These are phyloP conservation scores for Metopia argyrocephala DNA, from an alignment of 2,888 invertebrate genomes.

Conservation along the genomic window DNA sequence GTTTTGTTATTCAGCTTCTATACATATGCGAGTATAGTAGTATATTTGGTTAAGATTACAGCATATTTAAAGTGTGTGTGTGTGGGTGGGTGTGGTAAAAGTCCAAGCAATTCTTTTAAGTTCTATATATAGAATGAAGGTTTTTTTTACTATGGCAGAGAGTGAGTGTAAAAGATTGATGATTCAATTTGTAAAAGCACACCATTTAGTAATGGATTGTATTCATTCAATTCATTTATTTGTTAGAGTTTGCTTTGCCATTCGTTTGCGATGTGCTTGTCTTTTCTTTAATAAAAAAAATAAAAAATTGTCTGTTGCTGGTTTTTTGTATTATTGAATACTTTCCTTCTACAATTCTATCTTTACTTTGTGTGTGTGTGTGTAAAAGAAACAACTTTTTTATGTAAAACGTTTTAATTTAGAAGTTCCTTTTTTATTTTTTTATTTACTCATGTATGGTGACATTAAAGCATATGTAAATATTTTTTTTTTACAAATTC, in stretches of 20 bases:
- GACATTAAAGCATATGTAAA: constrained; percentile 41
- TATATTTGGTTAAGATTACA: too few species aligned
- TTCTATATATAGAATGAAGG: too few species aligned
- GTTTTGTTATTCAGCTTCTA: too few species aligned
- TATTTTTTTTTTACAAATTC: constrained; percentile 9
- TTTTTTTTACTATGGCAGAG: too few species aligned
- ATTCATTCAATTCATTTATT: constrained; percentile 20
- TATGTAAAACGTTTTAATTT: not conserved
- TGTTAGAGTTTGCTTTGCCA: not conserved
- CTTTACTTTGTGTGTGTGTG: too few species aligned
- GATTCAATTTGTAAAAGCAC: constrained; percentile 57
- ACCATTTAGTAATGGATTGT: constrained; percentile 55
- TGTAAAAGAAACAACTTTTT: not conserved
- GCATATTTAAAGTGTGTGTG: too few species aligned
- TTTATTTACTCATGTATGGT: not conserved
- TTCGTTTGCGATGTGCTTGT: too few species aligned
- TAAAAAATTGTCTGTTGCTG: constrained; percentile 11
- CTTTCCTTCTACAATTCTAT: too few species aligned
- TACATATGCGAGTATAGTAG: too few species aligned
- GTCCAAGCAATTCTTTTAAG: too few species aligned
- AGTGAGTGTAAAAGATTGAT: constrained; percentile 51
- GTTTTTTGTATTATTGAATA: not conserved
- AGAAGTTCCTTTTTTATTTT: constrained; percentile 9
- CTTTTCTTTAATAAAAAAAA: too few species aligned
- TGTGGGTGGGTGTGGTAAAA: too few species aligned